Evolutionary conservation across 2,888 invertebrate species (phyloP).

Genomic region (Gibbula magus): DNA sequence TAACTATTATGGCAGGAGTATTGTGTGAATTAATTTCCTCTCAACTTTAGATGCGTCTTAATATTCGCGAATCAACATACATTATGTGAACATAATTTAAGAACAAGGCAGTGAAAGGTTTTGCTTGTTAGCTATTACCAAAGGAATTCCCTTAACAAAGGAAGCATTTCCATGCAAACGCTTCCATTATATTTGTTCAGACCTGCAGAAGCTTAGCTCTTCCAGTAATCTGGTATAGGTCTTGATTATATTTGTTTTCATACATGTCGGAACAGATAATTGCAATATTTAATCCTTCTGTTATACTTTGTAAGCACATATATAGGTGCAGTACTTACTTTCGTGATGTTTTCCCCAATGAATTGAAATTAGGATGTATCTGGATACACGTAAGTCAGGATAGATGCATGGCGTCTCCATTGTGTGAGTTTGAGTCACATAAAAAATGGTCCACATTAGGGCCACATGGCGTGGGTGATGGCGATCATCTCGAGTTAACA

Average conservation of each 20-base stretch:
- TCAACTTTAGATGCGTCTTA: background rate
- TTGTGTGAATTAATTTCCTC: background rate
- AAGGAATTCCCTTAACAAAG: no score
- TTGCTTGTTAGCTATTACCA: background rate
- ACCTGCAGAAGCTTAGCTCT: background rate
- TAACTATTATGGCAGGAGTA: background rate
- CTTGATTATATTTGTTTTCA: no score
- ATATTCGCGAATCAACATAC: background rate
- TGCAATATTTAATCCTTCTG: no score
- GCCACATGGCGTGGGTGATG: background rate
- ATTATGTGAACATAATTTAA: background rate
- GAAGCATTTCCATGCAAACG: background rate
- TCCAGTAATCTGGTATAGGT: no score
- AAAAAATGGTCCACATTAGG: background rate
- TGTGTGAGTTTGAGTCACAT: background rate
- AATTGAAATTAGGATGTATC: no score
- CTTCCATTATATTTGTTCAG: background rate
- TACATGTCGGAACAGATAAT: no score
- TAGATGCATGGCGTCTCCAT: background rate
- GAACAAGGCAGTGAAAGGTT: background rate
- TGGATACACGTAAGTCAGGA: no score
- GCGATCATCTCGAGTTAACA: background rate
- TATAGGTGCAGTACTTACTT: no score
- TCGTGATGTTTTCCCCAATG: no score
- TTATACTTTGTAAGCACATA: no score